phyloP scores from a whole-genome alignment of 2,797 vertebrate genomes.

The Hypotaenidia philippensis region DNA sequence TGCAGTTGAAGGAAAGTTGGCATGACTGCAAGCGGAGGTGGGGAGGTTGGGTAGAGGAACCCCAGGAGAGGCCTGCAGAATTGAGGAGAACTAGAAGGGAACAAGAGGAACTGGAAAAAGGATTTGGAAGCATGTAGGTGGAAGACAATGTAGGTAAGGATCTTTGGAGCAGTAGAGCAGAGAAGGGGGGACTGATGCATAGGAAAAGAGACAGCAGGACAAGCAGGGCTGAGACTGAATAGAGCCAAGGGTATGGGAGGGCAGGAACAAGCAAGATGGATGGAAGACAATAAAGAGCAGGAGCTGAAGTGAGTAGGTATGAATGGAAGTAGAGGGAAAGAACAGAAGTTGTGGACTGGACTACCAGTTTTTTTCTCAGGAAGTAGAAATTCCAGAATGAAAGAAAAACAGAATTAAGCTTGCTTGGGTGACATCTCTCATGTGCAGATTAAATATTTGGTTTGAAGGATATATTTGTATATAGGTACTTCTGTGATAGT shows the following conservation, averaged over 20 bases:
- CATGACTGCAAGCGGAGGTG: fast-evolving
- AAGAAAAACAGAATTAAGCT: background rate
- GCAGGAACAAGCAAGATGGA: background rate
- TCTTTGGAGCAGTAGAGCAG: background rate
- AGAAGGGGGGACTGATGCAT: fast-evolving
- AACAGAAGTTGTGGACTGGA: background rate
- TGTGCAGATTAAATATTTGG: background rate
- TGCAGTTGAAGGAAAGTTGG: background rate
- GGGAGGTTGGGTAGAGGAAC: background rate
- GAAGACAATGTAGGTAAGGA: background rate
- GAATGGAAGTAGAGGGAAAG: background rate
- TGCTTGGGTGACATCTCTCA: background rate
- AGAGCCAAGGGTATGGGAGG: background rate
- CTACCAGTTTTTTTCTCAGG: background rate
- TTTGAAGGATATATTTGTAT: slow-evolving; percentile 23
- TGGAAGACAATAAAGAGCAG: background rate
- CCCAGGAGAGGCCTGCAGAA: background rate
- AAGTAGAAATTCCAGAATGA: background rate
- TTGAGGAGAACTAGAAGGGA: background rate
- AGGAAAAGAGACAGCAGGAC: background rate
- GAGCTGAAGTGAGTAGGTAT: background rate
- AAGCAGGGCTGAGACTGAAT: background rate
- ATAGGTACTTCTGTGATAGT: background rate
- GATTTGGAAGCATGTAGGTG: fast-evolving
- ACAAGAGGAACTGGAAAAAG: background rate